Percentiles rank a stretch among this genome's conserved stretches.
These are phyloP conservation scores for Geotrypetes seraphini DNA, from an alignment of 2,797 vertebrate species.

Conservation along the genomic window DNA sequence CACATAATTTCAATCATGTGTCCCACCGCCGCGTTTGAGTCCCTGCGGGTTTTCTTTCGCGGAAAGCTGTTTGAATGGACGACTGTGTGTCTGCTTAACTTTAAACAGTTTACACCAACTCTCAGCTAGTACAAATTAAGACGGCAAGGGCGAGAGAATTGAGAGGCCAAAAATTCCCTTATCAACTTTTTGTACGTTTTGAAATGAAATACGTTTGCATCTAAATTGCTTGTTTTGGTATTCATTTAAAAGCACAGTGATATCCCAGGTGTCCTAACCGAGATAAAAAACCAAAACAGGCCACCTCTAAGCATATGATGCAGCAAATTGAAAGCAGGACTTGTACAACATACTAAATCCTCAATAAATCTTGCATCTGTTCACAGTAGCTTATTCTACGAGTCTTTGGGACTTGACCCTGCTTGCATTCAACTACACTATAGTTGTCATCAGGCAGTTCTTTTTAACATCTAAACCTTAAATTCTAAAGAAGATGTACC, in stretches of 20 bases:
- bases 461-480: too few species aligned
- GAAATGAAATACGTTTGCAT: conserved; percentile 2
- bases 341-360: conserved; percentile 1
- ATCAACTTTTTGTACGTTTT: conserved; percentile 6
- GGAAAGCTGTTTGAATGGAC: conserved; percentile 5
- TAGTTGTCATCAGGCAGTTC: too few species aligned
- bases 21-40: conserved; percentile 27
- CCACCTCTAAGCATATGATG: background rate
- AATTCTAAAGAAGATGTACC: too few species aligned
- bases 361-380: conserved; percentile 9
- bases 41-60: conserved; percentile 13
- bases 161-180: conserved; percentile 12
- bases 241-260: background rate
- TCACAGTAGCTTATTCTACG: too few species aligned
- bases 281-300: background rate
- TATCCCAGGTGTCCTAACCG: conserved; percentile 11
- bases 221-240: conserved; percentile 6
- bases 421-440: too few species aligned
- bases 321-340: conserved; percentile 9
- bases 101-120: conserved; percentile 14
- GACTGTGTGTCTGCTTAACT: conserved; percentile 2
- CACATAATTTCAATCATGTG: conserved; percentile 35
- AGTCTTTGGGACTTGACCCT: too few species aligned
- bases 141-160: conserved; percentile 7
- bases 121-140: background rate